A percentile compares a stretch with the other conserved stretches of the same genome.
Evolutionary conservation across 2,797 vertebrate species (phyloP).

Genomic region (Sebastes itinus): DNA sequence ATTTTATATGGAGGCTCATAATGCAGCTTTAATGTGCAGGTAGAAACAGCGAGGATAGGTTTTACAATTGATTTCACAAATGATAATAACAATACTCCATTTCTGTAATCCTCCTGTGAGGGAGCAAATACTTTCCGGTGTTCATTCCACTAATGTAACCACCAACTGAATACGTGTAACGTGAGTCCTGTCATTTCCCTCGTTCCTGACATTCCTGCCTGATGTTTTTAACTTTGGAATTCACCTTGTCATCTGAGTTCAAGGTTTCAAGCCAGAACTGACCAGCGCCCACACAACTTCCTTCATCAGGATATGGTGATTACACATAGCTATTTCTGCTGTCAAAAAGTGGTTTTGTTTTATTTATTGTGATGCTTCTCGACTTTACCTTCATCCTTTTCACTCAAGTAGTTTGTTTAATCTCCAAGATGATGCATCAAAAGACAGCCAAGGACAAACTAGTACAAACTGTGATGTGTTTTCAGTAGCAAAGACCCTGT

Average conservation of each 20-base stretch:
- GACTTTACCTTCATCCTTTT: neutral
- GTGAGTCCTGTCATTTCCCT: slow-evolving; percentile 49
- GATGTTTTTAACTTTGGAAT: slow-evolving; percentile 57
- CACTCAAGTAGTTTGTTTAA: neutral
- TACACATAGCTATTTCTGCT: neutral
- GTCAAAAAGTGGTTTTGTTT: neutral
- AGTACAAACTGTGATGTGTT: neutral
- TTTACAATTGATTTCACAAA: neutral
- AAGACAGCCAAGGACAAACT: neutral
- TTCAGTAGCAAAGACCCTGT: neutral
- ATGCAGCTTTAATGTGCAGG: neutral
- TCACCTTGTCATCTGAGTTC: slow-evolving; percentile 44
- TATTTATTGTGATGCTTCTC: neutral
- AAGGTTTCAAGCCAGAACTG: neutral
- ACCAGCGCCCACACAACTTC: neutral
- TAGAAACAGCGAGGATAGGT: neutral
- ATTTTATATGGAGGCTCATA: neutral
- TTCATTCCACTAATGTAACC: slow-evolving; percentile 10
- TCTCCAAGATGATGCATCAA: neutral
- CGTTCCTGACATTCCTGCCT: slow-evolving; percentile 61
- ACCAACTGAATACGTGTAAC: slow-evolving; percentile 19
- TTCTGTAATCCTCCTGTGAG: neutral
- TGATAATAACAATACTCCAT: neutral
- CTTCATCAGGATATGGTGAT: neutral
- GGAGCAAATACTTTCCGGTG: neutral